A percentile compares a stretch with the other conserved stretches of the same genome.
phyloP scores from a whole-genome alignment of 92 coral and sea anemone genomes.

The Micromussa lordhowensis region DNA sequence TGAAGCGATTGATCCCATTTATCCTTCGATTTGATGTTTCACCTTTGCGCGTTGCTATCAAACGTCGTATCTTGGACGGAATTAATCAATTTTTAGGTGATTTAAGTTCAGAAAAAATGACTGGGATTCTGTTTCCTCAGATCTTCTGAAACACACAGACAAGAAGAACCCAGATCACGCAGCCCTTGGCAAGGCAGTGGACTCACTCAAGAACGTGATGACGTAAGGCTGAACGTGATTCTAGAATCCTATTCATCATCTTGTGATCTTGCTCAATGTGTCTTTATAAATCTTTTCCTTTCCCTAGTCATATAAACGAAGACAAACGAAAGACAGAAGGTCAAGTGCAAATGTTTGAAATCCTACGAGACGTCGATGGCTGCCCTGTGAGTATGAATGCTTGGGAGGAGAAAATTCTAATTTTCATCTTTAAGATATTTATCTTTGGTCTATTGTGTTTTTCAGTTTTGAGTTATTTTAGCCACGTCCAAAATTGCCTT shows the following conservation, averaged over 20 bases:
- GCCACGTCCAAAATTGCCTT: too few relatives aligned
- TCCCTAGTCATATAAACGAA: constrained; percentile 90
- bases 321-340: constrained; percentile 99
- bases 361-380: constrained; percentile 96
- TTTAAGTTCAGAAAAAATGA: too few relatives aligned
- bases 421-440: background rate
- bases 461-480: too few relatives aligned
- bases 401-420: background rate
- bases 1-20: background rate
- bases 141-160: constrained; percentile 93
- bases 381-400: constrained; percentile 82
- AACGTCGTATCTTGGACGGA: background rate
- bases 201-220: constrained; percentile 93
- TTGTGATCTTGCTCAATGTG: background rate
- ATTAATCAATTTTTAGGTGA: too few relatives aligned
- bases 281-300: background rate
- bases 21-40: background rate
- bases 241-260: background rate
- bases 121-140: constrained; percentile 38
- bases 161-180: constrained; percentile 88
- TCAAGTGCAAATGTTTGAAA: constrained; percentile 99
- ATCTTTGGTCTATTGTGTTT: background rate
- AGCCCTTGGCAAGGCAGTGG: constrained; percentile 89
- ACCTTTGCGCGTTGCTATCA: background rate
- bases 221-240: constrained; percentile 64